Base-by-base conservation (phyloP, 2,113 vertebrate genomes). In the Pygoscelis adeliae region DNA sequence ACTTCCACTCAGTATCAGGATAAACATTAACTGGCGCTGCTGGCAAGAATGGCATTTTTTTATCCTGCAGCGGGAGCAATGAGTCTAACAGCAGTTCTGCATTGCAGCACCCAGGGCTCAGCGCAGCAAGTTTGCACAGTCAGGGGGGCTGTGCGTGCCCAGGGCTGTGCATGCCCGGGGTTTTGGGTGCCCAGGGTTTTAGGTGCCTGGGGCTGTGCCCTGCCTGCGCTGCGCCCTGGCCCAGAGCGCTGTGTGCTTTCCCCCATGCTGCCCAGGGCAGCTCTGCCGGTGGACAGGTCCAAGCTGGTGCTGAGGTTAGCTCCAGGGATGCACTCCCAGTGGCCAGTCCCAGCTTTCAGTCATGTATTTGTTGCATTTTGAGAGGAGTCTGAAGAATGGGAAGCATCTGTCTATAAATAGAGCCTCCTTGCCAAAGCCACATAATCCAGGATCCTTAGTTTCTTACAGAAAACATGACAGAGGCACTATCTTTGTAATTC, bases 381-480 rank as follows among this genome's bases (percentile, higher is more conserved):
- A 88, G 66, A 29, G 63, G 42, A 38, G 23, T 32, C 30, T 29
- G 47, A 77, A 40, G 53, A 67, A 44, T 3, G 27, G 21, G 59
- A 40, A 38, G 52, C 52, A 23, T 40, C 79, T 53, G 38, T 18
- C 63, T 49, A 3, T 20, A 47, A 7, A 5, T 3, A 27, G 55
- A 70, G 32, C 38, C 58, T 9, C 26, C 50, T 58, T 20, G 42
- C 42, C 77, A 56, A 40, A 14, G 40, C n/a, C 67, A 30, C 15
- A 1, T 8, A 11, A 46, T 16, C 19, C 27, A 30, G 55, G 18
- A 59, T 79, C 55, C 84, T 55, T 30, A 15, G 82, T 62, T 82
- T 89, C 21, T 73, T 27, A 49, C 71, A 63, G 83, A 90, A 92
- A 96, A 78, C 34, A 47, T 12, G 69, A 81, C 66, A 67, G 72